These are phyloP conservation scores for Stictonetta naevosa DNA, from an alignment of 2,113 vertebrate genomes.

Conservation along the genomic window DNA sequence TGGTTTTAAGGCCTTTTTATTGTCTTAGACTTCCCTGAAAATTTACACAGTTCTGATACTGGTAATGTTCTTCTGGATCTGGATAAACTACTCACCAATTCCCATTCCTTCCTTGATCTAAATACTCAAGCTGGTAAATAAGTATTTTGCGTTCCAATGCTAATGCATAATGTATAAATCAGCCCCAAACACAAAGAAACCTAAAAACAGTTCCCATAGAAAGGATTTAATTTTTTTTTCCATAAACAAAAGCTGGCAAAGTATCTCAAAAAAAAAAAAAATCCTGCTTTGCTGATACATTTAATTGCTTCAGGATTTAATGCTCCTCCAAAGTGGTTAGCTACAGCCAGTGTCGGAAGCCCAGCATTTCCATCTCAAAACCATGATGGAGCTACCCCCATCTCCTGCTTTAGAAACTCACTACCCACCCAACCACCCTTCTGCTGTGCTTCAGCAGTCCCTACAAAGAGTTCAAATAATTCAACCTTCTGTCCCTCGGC, in stretches of 20 bases:
- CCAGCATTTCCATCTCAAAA: neutral
- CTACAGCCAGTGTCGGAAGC: neutral
- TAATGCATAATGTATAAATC: conserved; percentile 61
- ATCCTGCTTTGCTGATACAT: neutral
- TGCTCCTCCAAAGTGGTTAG: neutral
- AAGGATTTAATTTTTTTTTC: neutral
- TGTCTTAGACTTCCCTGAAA: neutral
- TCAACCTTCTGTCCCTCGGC: neutral
- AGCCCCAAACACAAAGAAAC: conserved; percentile 31
- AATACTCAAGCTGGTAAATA: conserved; percentile 30
- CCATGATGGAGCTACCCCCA: neutral
- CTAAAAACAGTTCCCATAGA: conserved; percentile 37
- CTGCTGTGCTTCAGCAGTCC: neutral
- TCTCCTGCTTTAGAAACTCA: fast-evolving
- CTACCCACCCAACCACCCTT: neutral
- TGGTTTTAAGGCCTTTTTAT: neutral
- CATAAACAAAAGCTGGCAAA: conserved; percentile 58
- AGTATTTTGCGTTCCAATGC: conserved; percentile 35
- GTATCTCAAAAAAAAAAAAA: neutral
- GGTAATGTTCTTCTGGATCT: neutral
- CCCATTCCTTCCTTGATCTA: neutral
- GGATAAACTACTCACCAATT: neutral
- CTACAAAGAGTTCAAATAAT: neutral
- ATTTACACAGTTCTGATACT: neutral
- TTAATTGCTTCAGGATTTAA: conserved; percentile 50